Conservation (phyloP, 2,797 vertebrate species). For the Syngnathus acus region DNA sequence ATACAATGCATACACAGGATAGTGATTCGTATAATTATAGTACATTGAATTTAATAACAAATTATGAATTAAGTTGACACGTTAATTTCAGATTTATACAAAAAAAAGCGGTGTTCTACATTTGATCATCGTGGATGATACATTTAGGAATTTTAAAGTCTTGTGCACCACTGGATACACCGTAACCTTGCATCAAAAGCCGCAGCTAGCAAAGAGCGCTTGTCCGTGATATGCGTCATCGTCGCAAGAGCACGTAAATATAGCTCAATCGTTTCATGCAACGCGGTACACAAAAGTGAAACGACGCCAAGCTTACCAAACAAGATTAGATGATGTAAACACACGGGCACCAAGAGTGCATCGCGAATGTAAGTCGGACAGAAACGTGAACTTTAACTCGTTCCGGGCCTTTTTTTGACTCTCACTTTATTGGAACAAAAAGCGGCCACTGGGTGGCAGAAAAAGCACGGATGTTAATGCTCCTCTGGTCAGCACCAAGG, state of each 20-base stretch:
- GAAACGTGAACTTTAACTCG: slow-evolving; percentile 28
- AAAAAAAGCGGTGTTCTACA: background rate
- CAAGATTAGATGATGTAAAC: background rate
- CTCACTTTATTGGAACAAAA: background rate
- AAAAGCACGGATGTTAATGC: background rate
- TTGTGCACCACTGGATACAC: background rate
- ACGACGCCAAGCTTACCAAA: background rate
- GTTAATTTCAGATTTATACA: background rate
- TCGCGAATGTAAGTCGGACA: slow-evolving; percentile 27
- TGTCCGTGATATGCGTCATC: background rate
- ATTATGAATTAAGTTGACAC: background rate
- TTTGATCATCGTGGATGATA: background rate
- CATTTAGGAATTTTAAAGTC: background rate
- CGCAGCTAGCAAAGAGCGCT: slow-evolving; percentile 14
- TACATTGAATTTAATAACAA: no score
- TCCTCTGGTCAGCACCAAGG: slow-evolving; percentile 34
- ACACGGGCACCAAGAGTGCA: slow-evolving; percentile 12
- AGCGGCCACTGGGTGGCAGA: slow-evolving; percentile 53
- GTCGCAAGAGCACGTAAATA: background rate
- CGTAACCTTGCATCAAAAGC: slow-evolving; percentile 13
- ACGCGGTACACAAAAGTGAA: background rate
- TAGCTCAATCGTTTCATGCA: background rate
- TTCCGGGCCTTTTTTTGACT: slow-evolving; percentile 10
- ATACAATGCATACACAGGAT: no score
- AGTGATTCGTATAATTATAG: no score